phyloP scores from a whole-genome alignment of 2,113 vertebrate genomes.

The Cavia porcellus region DNA sequence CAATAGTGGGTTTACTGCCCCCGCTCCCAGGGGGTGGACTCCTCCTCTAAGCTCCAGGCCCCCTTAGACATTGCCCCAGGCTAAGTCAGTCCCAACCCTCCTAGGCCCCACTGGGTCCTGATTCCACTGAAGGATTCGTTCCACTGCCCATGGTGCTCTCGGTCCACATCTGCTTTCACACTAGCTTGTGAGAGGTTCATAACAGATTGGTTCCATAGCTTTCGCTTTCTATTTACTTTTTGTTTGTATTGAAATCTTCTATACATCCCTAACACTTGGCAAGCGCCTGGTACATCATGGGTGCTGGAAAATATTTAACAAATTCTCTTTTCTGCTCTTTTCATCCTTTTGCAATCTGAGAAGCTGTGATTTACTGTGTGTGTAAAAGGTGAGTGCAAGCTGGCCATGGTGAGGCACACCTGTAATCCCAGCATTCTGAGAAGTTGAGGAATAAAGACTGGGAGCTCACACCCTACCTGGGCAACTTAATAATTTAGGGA shows the following conservation, averaged over 20 bases:
- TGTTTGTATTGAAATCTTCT: background rate
- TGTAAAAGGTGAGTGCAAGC: background rate
- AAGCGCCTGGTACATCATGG: background rate
- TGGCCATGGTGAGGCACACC: background rate
- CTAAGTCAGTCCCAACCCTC: background rate
- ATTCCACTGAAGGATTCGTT: background rate
- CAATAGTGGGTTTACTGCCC: background rate
- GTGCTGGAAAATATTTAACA: background rate
- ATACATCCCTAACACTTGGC: background rate
- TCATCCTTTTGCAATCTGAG: background rate
- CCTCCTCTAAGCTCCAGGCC: background rate
- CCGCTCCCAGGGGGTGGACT: background rate
- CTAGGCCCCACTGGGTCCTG: background rate
- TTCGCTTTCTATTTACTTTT: background rate
- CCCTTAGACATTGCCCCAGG: background rate
- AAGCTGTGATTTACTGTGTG: too few relatives aligned
- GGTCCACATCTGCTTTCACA: background rate
- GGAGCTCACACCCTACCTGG: background rate
- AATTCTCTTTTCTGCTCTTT: slow-evolving; percentile 23
- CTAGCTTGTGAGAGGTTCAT: background rate
- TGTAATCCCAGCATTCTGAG: background rate
- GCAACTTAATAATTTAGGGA: background rate
- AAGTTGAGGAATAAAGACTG: background rate
- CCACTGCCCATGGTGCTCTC: background rate
- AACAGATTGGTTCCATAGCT: background rate